phyloP scores from a whole-genome alignment of 2,113 vertebrate genomes.

The Turdus rufiventris region DNA sequence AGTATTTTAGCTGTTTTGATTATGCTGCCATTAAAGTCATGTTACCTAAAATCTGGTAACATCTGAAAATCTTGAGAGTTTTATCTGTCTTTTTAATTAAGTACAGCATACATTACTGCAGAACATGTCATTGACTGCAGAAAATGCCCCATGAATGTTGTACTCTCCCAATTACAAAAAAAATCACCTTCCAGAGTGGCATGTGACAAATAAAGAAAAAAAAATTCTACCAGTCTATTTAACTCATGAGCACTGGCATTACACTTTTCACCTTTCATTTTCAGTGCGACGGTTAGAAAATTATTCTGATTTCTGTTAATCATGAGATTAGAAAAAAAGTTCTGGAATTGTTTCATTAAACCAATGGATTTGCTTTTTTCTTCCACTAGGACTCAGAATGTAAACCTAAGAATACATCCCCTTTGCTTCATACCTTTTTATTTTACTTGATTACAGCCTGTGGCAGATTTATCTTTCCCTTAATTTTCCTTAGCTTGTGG shows the following conservation, averaged over 20 bases:
- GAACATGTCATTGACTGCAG: not conserved
- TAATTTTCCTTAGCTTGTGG: accelerated
- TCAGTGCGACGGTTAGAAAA: not conserved
- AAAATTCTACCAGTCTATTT: not conserved
- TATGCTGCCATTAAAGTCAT: not conserved
- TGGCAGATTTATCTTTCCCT: not conserved
- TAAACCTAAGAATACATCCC: accelerated
- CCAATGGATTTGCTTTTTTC: not conserved
- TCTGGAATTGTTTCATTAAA: not conserved
- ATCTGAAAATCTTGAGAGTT: not conserved
- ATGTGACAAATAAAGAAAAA: not conserved
- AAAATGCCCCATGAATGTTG: not conserved
- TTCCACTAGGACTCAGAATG: not conserved
- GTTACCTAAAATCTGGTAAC: not conserved
- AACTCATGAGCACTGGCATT: not conserved
- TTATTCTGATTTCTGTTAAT: not conserved
- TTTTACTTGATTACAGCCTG: not conserved
- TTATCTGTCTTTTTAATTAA: not conserved
- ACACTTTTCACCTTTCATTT: not conserved
- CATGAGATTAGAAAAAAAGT: not conserved
- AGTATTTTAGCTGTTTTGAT: not conserved
- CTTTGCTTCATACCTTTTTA: not conserved
- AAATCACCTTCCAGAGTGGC: not conserved
- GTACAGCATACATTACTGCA: not conserved
- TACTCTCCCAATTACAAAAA: not conserved